Percentiles rank a stretch among this genome's conserved stretches.
These are phyloP conservation scores for Epinephelus awoara DNA, from an alignment of 2,797 vertebrate species.

Conservation along the genomic window DNA sequence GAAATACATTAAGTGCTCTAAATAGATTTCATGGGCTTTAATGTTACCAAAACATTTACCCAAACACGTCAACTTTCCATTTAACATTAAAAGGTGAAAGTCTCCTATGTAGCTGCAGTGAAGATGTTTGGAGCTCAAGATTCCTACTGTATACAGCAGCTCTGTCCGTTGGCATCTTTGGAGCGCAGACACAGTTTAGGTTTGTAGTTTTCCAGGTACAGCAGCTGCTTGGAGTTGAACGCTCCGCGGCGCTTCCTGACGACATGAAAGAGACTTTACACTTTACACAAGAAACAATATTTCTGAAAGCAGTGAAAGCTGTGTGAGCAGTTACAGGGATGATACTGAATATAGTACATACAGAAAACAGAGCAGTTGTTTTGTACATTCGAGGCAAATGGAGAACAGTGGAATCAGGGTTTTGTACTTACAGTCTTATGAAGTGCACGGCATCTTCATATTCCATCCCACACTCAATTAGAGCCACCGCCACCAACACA, in stretches of 20 bases:
- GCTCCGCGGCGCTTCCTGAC: conserved; percentile 96
- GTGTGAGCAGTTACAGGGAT: not conserved
- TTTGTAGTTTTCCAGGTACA: conserved; percentile 98
- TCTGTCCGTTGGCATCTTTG: conserved; percentile 94
- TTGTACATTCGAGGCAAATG: not conserved
- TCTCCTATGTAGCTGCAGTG: conserved; percentile 23
- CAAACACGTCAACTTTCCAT: conserved; percentile 11
- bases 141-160: conserved; percentile 93
- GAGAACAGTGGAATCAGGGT: not conserved
- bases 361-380: not conserved
- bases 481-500: conserved; percentile 95
- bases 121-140: not conserved
- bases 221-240: conserved; percentile 98
- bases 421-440: conserved; percentile 93
- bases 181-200: conserved; percentile 96
- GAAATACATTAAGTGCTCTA: not conserved
- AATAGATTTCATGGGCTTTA: not conserved
- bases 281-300: not conserved
- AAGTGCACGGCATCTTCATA: conserved; percentile 98
- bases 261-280: conserved; percentile 47
- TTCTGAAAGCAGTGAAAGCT: too few relatives aligned
- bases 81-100: conserved; percentile 20
- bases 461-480: conserved; percentile 98
- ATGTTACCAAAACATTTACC: not conserved
- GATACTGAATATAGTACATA: not conserved